Evolutionary conservation across 2,113 vertebrate genomes (phyloP).

Genomic region (Sander vitreus): DNA sequence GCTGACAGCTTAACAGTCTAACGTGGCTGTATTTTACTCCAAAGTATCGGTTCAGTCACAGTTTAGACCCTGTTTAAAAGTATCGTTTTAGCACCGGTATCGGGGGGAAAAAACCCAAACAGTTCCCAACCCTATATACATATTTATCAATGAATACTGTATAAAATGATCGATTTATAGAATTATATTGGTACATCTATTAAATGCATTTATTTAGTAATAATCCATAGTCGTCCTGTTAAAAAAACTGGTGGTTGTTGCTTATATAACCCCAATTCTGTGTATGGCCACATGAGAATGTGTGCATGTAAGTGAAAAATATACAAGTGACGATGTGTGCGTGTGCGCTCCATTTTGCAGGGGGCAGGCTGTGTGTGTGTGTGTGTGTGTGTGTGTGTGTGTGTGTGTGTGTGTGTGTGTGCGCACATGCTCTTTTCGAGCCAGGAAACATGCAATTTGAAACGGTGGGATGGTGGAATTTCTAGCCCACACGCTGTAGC

Average conservation of each 20-base stretch:
- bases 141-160: neutral
- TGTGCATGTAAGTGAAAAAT: conserved; percentile 36
- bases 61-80: too few relatives aligned
- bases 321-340: conserved; percentile 12
- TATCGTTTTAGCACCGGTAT: too few relatives aligned
- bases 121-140: too few relatives aligned
- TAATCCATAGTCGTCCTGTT: neutral
- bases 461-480: conserved; percentile 80
- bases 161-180: neutral
- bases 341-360: conserved; percentile 27
- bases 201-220: neutral
- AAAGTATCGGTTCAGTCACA: too few relatives aligned
- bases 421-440: conserved; percentile 38
- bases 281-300: neutral
- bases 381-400: neutral
- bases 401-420: conserved; percentile 27
- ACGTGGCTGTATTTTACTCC: too few relatives aligned
- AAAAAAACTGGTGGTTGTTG: conserved; percentile 2
- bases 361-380: conserved; percentile 29
- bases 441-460: conserved; percentile 82
- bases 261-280: conserved; percentile 14
- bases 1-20: too few relatives aligned
- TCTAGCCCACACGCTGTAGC: conserved; percentile 77
- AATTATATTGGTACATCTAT: neutral
- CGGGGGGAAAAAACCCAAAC: too few relatives aligned